A percentile compares a stretch with the other conserved stretches of the same genome.
phyloP scores from a whole-genome alignment of 2,797 vertebrate genomes.

The Pseudochaenichthys georgianus region DNA sequence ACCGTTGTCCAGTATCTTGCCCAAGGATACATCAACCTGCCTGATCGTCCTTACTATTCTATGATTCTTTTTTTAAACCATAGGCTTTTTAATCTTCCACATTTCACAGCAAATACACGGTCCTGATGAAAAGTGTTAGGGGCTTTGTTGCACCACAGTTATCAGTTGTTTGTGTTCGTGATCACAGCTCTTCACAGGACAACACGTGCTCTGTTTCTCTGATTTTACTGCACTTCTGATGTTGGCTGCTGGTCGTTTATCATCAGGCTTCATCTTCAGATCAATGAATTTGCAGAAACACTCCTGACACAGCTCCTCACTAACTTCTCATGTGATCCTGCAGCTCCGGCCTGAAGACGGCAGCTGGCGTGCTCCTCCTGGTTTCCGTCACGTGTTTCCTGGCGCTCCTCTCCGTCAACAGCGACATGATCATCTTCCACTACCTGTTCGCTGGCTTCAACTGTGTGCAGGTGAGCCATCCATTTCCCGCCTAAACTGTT shows the following conservation, averaged over 20 bases:
- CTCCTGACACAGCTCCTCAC: background rate
- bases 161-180: background rate
- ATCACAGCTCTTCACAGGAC: background rate
- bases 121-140: background rate
- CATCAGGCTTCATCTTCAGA: background rate
- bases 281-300: background rate
- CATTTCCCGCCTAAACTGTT: fast-evolving
- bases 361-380: constrained; percentile 88
- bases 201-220: background rate
- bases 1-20: no score
- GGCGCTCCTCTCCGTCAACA: constrained; percentile 94
- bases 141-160: background rate
- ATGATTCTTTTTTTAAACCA: no score
- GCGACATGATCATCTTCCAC: constrained; percentile 93
- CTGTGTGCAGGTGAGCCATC: constrained; percentile 88
- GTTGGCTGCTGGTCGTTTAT: background rate
- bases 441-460: constrained; percentile 93
- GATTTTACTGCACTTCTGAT: background rate
- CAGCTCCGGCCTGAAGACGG: constrained; percentile 89
- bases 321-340: constrained; percentile 29
- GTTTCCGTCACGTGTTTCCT: constrained; percentile 91
- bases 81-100: background rate
- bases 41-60: no score
- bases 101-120: background rate
- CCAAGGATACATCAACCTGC: no score